These are phyloP conservation scores for Pelodytes ibericus DNA, from an alignment of 2,797 vertebrate genomes.

Conservation along the genomic window DNA sequence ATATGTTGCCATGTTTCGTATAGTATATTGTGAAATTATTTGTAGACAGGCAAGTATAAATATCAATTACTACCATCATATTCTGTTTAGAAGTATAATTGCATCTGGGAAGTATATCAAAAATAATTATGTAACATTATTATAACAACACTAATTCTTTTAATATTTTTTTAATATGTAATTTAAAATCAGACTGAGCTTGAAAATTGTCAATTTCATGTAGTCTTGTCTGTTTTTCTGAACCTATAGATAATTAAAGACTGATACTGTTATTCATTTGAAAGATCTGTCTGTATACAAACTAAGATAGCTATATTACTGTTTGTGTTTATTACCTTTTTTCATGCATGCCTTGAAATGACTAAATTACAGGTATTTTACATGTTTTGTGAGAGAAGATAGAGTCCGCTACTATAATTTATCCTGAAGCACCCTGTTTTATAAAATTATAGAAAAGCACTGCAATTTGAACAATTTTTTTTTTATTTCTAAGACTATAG, in stretches of 20 bases:
- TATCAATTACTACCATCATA: no score
- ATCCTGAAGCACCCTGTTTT: slow-evolving; percentile 82
- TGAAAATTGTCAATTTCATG: slow-evolving; percentile 76
- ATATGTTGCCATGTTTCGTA: no score
- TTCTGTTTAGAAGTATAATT: no score
- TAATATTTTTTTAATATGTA: no score
- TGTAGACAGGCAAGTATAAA: no score
- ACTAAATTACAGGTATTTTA: slow-evolving; percentile 84
- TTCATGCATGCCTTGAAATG: slow-evolving; percentile 73
- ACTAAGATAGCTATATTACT: slow-evolving; percentile 68
- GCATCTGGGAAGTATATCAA: no score
- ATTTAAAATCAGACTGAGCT: slow-evolving; percentile 70
- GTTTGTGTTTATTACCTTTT: slow-evolving; percentile 78
- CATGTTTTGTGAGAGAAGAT: slow-evolving; percentile 83
- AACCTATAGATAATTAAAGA: slow-evolving; percentile 60
- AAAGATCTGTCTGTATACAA: slow-evolving; percentile 73
- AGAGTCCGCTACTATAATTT: slow-evolving; percentile 89
- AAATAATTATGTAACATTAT: no score
- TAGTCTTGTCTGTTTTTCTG: slow-evolving; percentile 71
- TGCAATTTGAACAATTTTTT: slow-evolving; percentile 87
- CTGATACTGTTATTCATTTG: slow-evolving; percentile 69
- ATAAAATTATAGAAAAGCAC: slow-evolving; percentile 94
- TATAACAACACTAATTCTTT: no score
- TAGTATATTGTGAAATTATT: no score
- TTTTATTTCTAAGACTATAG: slow-evolving; percentile 77